Evolutionary conservation across 2,113 vertebrate genomes (phyloP).

Genomic region (Trachemys scripta): DNA sequence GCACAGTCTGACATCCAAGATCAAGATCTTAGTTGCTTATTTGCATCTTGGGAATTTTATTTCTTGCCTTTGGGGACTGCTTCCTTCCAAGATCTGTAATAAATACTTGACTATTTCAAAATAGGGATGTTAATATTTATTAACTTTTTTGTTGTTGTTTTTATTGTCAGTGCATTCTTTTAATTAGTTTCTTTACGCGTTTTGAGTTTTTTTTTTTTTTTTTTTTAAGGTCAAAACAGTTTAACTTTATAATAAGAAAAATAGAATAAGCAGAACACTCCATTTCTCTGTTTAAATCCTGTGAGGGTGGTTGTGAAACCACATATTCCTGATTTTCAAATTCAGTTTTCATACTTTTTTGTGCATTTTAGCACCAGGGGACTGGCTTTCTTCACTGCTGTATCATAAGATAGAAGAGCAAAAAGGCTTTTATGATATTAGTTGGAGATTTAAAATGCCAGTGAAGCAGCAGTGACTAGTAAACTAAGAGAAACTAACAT

Average conservation of each 20-base stretch:
- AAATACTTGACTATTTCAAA: background rate
- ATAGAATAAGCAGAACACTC: background rate
- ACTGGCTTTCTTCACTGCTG: conserved; percentile 13
- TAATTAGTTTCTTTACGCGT: background rate
- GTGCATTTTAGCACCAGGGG: conserved; percentile 63
- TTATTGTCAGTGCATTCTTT: background rate
- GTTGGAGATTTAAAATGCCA: conserved; percentile 38
- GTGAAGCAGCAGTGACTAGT: conserved; percentile 40
- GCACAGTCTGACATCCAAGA: background rate
- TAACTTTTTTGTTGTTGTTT: background rate
- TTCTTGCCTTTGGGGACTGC: background rate
- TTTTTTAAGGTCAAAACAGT: conserved; percentile 6
- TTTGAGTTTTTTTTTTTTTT: conserved; percentile 32
- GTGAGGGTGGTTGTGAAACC: conserved; percentile 22
- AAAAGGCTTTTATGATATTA: conserved; percentile 8
- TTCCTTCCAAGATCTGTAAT: background rate
- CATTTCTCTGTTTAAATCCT: background rate
- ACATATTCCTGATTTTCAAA: conserved; percentile 46
- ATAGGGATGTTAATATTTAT: background rate
- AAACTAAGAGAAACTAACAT: conserved; percentile 14
- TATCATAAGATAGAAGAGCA: conserved; percentile 26
- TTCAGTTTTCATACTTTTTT: conserved; percentile 64
- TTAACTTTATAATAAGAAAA: background rate
- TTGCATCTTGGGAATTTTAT: background rate
- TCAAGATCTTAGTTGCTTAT: background rate